Conservation (phyloP, 2,888 invertebrate genomes). For the Tenodera sinensis region DNA sequence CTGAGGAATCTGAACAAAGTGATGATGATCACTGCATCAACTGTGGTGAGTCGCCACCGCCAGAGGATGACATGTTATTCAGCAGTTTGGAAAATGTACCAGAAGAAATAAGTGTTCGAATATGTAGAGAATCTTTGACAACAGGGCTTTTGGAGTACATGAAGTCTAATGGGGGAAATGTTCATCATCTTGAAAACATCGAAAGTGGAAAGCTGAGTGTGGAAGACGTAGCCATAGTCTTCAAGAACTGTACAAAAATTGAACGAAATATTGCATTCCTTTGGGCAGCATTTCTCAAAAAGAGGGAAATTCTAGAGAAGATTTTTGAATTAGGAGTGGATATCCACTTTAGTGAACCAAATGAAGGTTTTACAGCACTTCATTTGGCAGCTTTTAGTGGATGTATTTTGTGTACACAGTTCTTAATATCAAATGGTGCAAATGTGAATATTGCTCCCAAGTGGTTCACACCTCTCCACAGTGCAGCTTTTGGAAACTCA, state of each 20-base stretch:
- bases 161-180: conserved; percentile 57
- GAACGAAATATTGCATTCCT: conserved; percentile 70
- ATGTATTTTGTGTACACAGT: conserved; percentile 66
- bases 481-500: conserved; percentile 85
- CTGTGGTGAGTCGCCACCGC: conserved; percentile 74
- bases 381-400: conserved; percentile 77
- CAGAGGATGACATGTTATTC: conserved; percentile 76
- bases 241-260: conserved; percentile 56
- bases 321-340: conserved; percentile 67
- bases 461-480: conserved; percentile 80
- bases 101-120: conserved; percentile 43
- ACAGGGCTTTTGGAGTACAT: conserved; percentile 72
- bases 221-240: conserved; percentile 53
- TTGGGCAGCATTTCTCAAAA: conserved; percentile 71
- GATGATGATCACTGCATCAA: conserved; percentile 50
- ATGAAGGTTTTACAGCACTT: conserved; percentile 64
- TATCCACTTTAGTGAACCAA: conserved; percentile 64
- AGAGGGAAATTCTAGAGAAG: conserved; percentile 61
- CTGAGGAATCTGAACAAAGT: neutral
- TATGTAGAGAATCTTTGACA: conserved; percentile 61
- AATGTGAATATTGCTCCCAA: conserved; percentile 67
- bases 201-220: conserved; percentile 62
- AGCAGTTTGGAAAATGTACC: conserved; percentile 65
- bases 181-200: conserved; percentile 65
- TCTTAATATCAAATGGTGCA: conserved; percentile 63